Conservation (phyloP, 2,888 invertebrate species). For the Macrophya alboannulata region DNA sequence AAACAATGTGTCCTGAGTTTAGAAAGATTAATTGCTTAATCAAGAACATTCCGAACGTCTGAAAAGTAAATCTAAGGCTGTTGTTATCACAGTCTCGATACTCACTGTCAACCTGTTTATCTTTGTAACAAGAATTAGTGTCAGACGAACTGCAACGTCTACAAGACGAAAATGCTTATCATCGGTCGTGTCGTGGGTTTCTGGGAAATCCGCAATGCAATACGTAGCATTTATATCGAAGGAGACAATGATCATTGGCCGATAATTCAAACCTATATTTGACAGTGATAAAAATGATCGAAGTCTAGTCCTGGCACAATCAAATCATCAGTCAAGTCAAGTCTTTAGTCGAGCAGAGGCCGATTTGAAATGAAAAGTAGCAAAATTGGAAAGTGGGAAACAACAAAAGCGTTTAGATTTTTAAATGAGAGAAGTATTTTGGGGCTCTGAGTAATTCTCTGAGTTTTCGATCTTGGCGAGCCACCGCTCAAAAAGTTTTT, state of each 20-base stretch:
- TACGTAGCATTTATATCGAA: neutral
- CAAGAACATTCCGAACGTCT: neutral
- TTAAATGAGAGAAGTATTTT: too few species aligned
- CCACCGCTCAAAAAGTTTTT: too few species aligned
- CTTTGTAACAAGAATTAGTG: neutral
- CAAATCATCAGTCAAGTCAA: too few species aligned
- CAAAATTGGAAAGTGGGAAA: too few species aligned
- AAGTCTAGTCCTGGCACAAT: neutral
- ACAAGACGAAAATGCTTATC: conserved; percentile 8
- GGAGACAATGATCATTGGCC: neutral
- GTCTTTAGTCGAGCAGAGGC: neutral
- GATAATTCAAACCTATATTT: neutral
- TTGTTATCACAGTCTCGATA: neutral
- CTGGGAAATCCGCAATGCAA: neutral
- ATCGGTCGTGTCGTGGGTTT: neutral
- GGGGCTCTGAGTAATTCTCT: too few species aligned
- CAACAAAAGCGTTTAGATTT: too few species aligned
- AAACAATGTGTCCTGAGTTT: neutral
- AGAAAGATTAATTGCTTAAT: conserved; percentile 1
- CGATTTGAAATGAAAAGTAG: neutral
- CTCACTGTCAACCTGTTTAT: neutral
- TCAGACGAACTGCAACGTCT: neutral
- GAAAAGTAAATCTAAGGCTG: neutral
- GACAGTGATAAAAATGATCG: neutral
- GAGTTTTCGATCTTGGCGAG: too few species aligned